Conservation (phyloP, 2,797 vertebrate species). For the Apogon talboti region DNA sequence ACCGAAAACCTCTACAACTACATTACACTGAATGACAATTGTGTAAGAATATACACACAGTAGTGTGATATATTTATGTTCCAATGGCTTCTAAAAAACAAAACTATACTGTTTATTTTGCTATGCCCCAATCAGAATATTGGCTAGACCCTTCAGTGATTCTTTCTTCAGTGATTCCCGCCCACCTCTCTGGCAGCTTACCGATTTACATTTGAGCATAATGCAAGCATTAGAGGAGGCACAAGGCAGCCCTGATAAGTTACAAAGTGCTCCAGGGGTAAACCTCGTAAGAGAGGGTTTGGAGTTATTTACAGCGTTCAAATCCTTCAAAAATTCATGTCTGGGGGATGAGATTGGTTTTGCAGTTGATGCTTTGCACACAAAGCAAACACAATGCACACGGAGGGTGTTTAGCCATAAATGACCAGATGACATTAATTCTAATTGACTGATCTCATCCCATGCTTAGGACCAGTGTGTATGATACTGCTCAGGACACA, state of each 20-base stretch:
- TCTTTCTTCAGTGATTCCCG: conserved; percentile 84
- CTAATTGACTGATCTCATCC: conserved; percentile 82
- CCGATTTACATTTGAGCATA: conserved; percentile 89
- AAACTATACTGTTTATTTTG: conserved; percentile 81
- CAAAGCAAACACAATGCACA: conserved; percentile 84
- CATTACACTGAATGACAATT: conserved; percentile 52
- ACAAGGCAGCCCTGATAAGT: conserved; percentile 89
- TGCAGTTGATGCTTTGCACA: conserved; percentile 82
- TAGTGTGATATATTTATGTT: conserved; percentile 70
- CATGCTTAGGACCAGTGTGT: conserved; percentile 73
- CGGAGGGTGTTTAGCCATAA: conserved; percentile 76
- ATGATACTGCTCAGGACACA: conserved; percentile 74
- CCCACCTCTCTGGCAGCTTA: conserved; percentile 87
- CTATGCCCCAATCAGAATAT: conserved; percentile 81
- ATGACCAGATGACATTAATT: conserved; percentile 85
- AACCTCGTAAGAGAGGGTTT: conserved; percentile 88
- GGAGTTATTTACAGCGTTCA: conserved; percentile 89
- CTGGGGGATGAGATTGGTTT: conserved; percentile 86
- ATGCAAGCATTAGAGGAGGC: conserved; percentile 87
- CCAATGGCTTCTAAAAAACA: conserved; percentile 63
- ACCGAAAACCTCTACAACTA: conserved; percentile 28
- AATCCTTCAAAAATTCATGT: conserved; percentile 87
- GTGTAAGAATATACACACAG: conserved; percentile 60
- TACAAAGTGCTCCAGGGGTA: conserved; percentile 89
- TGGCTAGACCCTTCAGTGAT: conserved; percentile 83